Evolutionary conservation across 2,888 invertebrate genomes (phyloP).

Genomic region (Pediacus dermestoides): DNA sequence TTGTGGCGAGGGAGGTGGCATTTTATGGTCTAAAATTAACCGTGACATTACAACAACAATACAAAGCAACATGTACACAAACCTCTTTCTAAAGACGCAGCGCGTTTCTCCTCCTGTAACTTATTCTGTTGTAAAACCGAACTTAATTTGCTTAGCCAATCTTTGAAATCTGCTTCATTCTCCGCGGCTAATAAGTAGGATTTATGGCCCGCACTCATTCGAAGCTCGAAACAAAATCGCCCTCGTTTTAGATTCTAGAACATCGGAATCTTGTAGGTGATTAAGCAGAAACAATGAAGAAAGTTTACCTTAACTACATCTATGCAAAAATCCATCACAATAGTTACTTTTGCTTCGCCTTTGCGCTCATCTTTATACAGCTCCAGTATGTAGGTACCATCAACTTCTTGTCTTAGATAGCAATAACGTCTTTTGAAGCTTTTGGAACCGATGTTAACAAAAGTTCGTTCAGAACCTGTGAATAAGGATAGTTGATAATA

Average conservation of each 20-base stretch:
- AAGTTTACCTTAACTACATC: conserved; percentile 73
- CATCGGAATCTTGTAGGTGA: conserved; percentile 12
- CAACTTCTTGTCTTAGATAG: conserved; percentile 84
- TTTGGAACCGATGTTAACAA: conserved; percentile 87
- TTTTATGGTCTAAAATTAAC: conserved; percentile 20
- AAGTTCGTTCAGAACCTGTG: conserved; percentile 75
- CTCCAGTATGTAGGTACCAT: conserved; percentile 87
- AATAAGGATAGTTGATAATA: conserved; percentile 8
- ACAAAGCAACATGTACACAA: conserved; percentile 9
- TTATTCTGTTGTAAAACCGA: conserved; percentile 82
- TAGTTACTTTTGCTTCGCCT: conserved; percentile 84
- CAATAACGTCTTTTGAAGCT: conserved; percentile 90
- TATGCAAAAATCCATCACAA: conserved; percentile 91
- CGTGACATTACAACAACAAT: conserved; percentile 4
- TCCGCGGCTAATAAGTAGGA: conserved; percentile 85
- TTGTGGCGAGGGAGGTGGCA: conserved; percentile 59
- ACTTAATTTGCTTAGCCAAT: conserved; percentile 80
- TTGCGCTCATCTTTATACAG: conserved; percentile 92
- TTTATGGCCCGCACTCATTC: conserved; percentile 81
- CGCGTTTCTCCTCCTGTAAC: conserved; percentile 74
- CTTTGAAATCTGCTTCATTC: conserved; percentile 74
- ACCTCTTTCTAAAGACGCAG: conserved; percentile 62
- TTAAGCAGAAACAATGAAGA: neutral
- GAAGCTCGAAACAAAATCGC: conserved; percentile 80
- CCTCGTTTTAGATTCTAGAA: conserved; percentile 78